A percentile compares a stretch with the other conserved stretches of the same genome.
These are phyloP conservation scores for Lophochroa leadbeateri DNA, from an alignment of 2,113 vertebrate species.

Conservation along the genomic window DNA sequence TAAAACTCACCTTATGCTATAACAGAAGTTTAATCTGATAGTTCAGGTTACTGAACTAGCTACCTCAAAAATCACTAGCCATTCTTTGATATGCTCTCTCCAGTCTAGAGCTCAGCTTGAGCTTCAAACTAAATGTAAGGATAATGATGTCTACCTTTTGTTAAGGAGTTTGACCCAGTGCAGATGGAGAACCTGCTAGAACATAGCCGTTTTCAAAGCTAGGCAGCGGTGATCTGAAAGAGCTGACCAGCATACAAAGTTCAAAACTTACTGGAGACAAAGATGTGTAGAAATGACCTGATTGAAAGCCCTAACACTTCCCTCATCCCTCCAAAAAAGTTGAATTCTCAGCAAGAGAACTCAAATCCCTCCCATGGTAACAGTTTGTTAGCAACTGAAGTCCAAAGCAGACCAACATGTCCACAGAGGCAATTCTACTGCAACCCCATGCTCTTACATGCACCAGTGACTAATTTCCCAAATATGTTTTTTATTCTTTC, in stretches of 20 bases:
- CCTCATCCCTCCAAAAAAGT: background rate
- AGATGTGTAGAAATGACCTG: background rate
- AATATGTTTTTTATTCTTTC: background rate
- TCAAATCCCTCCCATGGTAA: background rate
- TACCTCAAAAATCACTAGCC: background rate
- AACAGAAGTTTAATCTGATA: background rate
- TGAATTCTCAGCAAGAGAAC: background rate
- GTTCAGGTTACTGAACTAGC: background rate
- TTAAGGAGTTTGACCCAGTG: accelerated
- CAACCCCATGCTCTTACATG: background rate
- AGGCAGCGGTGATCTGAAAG: background rate
- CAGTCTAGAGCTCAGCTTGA: background rate
- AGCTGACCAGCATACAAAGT: background rate
- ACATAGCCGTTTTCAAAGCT: background rate
- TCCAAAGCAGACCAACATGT: background rate
- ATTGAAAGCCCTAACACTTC: background rate
- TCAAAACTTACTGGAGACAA: background rate
- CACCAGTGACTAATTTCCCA: background rate
- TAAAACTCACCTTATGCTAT: background rate
- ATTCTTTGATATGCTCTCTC: background rate
- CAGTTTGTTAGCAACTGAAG: background rate
- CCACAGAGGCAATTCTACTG: background rate
- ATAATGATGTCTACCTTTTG: background rate
- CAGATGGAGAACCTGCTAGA: background rate
- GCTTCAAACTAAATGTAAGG: background rate